Evolutionary conservation across 2,113 vertebrate species (phyloP).

Genomic region (Pongo pygmaeus): DNA sequence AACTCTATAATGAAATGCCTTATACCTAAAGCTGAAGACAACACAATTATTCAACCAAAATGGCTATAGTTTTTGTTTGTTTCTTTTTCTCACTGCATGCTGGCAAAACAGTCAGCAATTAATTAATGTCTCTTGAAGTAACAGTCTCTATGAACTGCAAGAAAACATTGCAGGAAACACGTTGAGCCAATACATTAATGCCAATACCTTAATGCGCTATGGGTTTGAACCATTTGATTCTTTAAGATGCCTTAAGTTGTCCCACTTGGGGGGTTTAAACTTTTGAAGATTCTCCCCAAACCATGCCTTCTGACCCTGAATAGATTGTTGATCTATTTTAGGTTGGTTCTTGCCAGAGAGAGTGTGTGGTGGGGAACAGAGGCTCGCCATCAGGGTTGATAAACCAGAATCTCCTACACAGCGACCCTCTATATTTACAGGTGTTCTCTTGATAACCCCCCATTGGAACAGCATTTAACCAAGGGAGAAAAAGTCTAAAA

Average conservation of each 20-base stretch:
- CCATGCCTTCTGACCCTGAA: neutral
- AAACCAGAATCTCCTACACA: neutral
- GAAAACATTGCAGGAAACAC: neutral
- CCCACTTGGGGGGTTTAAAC: neutral
- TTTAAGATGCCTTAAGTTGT: neutral
- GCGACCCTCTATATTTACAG: neutral
- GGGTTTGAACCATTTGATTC: neutral
- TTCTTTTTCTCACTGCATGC: slow-evolving; percentile 27
- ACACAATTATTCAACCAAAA: slow-evolving; percentile 18
- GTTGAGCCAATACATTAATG: neutral
- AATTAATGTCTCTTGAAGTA: slow-evolving; percentile 63
- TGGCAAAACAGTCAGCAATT: slow-evolving; percentile 44
- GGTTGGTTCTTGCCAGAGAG: neutral
- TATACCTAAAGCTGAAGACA: slow-evolving; percentile 31
- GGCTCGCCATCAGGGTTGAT: accelerated
- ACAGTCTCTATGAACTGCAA: neutral
- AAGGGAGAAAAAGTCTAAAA: neutral
- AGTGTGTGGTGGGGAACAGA: neutral
- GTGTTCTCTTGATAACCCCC: accelerated
- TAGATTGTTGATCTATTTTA: neutral
- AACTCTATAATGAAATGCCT: slow-evolving; percentile 49
- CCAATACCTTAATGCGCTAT: neutral
- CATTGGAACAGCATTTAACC: neutral
- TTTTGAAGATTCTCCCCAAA: neutral
- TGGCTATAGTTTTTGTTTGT: slow-evolving; percentile 38